phyloP scores from a whole-genome alignment of 2,113 vertebrate species.

The Stomatorhinus ivindoensis region DNA sequence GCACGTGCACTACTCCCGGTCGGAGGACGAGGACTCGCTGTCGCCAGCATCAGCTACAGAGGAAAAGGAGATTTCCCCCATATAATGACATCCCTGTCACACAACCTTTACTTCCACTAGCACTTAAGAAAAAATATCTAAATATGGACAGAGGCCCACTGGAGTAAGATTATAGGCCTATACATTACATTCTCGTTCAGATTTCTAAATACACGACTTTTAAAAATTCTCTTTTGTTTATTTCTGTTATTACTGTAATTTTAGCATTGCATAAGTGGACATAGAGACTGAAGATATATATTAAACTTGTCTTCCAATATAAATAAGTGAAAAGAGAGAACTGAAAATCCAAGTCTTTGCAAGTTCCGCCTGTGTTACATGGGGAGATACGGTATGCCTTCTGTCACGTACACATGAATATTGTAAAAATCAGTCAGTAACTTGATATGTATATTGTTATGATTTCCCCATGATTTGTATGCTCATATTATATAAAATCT shows the following conservation, averaged over 20 bases:
- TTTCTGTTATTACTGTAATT: slow-evolving; percentile 7
- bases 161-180: neutral
- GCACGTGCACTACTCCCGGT: slow-evolving; percentile 79
- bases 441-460: slow-evolving; percentile 19
- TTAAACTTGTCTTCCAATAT: neutral
- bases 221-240: neutral
- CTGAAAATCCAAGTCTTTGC: neutral
- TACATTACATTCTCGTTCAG: neutral
- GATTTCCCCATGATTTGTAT: slow-evolving; percentile 15
- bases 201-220: neutral
- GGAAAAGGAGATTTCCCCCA: slow-evolving; percentile 82
- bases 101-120: slow-evolving; percentile 26
- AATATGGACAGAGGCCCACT: neutral
- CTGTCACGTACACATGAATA: slow-evolving; percentile 21
- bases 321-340: neutral
- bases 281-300: neutral
- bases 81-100: slow-evolving; percentile 45
- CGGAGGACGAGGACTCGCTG: slow-evolving; percentile 90
- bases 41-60: slow-evolving; percentile 82
- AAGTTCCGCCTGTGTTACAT: neutral
- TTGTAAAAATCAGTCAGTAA: slow-evolving; percentile 33
- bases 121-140: slow-evolving; percentile 31
- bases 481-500: neutral
- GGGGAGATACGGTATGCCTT: neutral
- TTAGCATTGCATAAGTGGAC: neutral